Percentiles rank a stretch among this genome's conserved stretches.
phyloP scores from a whole-genome alignment of 1,140 invertebrate species.

The Aphelenchoides besseyi region DNA sequence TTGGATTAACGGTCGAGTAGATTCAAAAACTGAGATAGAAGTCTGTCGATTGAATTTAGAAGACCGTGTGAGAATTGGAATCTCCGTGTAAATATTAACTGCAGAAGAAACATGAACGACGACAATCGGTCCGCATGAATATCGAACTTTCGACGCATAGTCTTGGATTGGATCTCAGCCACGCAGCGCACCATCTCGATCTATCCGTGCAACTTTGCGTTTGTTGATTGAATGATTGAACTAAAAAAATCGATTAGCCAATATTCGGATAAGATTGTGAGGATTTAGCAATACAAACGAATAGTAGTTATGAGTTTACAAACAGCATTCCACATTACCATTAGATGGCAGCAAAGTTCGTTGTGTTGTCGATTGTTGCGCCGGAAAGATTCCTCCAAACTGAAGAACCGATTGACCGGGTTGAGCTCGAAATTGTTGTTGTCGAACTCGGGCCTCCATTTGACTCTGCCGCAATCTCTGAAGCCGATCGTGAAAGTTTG shows the following conservation, averaged over 20 bases:
- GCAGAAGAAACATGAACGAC: neutral
- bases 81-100: neutral
- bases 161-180: conserved; percentile 42
- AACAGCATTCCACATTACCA: too few relatives aligned
- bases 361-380: too few relatives aligned
- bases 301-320: too few relatives aligned
- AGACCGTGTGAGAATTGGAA: neutral
- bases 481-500: conserved; percentile 31
- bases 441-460: conserved; percentile 26
- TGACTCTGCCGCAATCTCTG: conserved; percentile 37
- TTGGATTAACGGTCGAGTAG: neutral
- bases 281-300: neutral
- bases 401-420: neutral
- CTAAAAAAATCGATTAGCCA: neutral
- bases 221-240: conserved; percentile 12
- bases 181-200: conserved; percentile 49
- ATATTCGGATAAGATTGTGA: neutral
- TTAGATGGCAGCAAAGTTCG: too few relatives aligned
- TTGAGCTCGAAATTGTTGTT: conserved; percentile 36
- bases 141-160: conserved; percentile 52
- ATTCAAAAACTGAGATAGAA: neutral
- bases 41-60: neutral
- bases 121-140: conserved; percentile 55
- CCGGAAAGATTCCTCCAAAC: too few relatives aligned
- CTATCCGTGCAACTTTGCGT: conserved; percentile 35